Evolutionary conservation across 1,140 invertebrate genomes (phyloP).

Genomic region (Lutraria rhynchaena): DNA sequence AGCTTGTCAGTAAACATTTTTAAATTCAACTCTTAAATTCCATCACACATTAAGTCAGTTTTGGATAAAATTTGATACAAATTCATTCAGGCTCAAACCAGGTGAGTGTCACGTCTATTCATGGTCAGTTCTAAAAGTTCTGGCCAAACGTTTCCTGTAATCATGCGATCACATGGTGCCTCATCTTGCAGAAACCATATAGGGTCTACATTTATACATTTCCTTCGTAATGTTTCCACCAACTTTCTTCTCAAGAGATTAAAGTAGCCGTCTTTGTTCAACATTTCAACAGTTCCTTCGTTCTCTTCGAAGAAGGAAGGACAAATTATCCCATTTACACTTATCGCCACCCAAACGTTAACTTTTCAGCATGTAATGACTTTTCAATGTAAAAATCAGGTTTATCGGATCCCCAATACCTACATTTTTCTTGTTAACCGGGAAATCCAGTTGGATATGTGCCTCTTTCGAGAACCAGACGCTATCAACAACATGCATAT

Average conservation of each 20-base stretch:
- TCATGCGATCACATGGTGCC: not conserved
- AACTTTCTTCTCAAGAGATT: slow-evolving; percentile 12
- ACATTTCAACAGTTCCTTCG: not conserved
- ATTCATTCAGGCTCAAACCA: no score
- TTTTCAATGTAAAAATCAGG: slow-evolving; percentile 25
- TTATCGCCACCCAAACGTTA: slow-evolving; percentile 17
- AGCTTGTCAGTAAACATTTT: no score
- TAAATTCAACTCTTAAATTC: no score
- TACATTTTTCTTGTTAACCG: slow-evolving; percentile 25
- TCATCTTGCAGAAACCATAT: slow-evolving; percentile 24
- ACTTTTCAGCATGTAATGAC: slow-evolving; percentile 17
- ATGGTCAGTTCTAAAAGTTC: no score
- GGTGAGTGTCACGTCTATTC: not conserved
- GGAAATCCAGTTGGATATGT: not conserved
- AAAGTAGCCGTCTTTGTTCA: slow-evolving; percentile 33
- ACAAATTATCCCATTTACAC: slow-evolving; percentile 1
- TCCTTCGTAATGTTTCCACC: slow-evolving; percentile 1
- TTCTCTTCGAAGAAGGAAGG: slow-evolving; percentile 21
- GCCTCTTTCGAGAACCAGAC: slow-evolving; percentile 2
- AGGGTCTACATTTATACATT: not conserved
- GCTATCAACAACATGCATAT: slow-evolving; percentile 5
- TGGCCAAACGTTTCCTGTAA: not conserved
- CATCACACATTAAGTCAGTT: no score
- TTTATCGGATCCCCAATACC: slow-evolving; percentile 18
- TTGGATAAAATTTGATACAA: no score